These are phyloP conservation scores for Belgica antarctica DNA, from an alignment of 2,888 invertebrate genomes.

Conservation along the genomic window DNA sequence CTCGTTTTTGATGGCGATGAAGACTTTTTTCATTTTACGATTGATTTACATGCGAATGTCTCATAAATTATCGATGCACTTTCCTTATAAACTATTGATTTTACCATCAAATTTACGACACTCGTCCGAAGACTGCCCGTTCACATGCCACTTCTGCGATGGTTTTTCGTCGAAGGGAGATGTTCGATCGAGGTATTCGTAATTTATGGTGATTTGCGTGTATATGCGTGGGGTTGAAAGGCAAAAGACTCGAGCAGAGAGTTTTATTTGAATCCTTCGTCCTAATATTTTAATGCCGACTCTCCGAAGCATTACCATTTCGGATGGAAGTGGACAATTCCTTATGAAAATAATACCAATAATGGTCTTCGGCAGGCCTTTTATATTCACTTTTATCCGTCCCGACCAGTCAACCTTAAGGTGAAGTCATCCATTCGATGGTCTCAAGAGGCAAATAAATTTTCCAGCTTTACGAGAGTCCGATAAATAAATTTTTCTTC, in stretches of 20 bases:
- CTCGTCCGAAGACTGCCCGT: slow-evolving; percentile 12
- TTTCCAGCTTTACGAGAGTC: slow-evolving; percentile 39
- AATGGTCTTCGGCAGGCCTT: slow-evolving; percentile 21
- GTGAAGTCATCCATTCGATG: slow-evolving; percentile 34
- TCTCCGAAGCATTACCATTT: slow-evolving; percentile 19
- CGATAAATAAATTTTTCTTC: slow-evolving; percentile 37
- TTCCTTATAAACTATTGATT: slow-evolving; percentile 23
- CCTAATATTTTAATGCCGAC: slow-evolving; percentile 1
- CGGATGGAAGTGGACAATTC: slow-evolving; percentile 21
- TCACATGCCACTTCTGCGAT: slow-evolving; percentile 27
- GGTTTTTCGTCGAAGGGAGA: not conserved
- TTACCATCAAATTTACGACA: slow-evolving; percentile 27
- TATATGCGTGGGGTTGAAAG: not conserved
- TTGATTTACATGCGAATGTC: slow-evolving; percentile 31
- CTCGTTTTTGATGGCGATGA: not conserved
- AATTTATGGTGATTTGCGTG: not conserved
- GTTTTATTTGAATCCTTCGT: no score
- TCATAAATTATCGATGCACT: slow-evolving; percentile 31
- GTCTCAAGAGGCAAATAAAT: slow-evolving; percentile 44
- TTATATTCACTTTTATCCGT: slow-evolving; percentile 11
- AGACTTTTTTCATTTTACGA: slow-evolving; percentile 2
- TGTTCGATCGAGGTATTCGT: no score
- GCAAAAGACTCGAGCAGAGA: not conserved
- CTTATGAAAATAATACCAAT: slow-evolving; percentile 39
- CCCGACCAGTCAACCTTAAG: slow-evolving; percentile 35